Evolutionary conservation across 1,140 invertebrate genomes (phyloP).

Genomic region (Saccostrea glomerata): DNA sequence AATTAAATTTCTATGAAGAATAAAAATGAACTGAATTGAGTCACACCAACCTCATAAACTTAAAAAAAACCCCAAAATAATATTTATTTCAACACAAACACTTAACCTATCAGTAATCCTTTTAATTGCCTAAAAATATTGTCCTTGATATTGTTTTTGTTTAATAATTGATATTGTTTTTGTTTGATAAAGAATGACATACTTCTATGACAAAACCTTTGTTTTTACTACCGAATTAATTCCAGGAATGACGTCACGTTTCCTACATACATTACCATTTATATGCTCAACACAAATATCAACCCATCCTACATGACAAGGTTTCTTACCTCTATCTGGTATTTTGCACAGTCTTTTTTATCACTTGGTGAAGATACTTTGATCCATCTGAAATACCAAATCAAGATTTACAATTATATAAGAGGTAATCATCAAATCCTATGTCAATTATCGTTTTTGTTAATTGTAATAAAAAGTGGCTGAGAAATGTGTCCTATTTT

Average conservation of each 20-base stretch:
- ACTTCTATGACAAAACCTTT: not conserved
- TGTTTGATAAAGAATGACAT: conserved; percentile 14
- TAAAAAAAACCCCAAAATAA: not conserved
- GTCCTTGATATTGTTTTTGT: not conserved
- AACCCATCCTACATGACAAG: not conserved
- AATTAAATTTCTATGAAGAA: too few relatives aligned
- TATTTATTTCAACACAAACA: not conserved
- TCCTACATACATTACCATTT: not conserved
- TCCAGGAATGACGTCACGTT: not conserved
- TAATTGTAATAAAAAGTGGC: not conserved
- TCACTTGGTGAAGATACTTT: too few relatives aligned
- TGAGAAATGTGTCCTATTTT: conserved; percentile 10
- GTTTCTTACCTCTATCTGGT: too few relatives aligned
- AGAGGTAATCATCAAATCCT: too few relatives aligned
- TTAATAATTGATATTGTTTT: not conserved
- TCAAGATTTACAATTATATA: too few relatives aligned
- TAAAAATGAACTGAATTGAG: too few relatives aligned
- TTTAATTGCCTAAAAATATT: not conserved
- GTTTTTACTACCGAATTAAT: conserved; percentile 19
- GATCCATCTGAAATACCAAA: too few relatives aligned
- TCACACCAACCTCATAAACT: too few relatives aligned
- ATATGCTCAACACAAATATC: not conserved
- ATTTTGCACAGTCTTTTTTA: too few relatives aligned
- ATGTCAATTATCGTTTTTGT: too few relatives aligned
- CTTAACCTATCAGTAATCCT: not conserved